Base-by-base conservation (phyloP, 2,113 vertebrate genomes). In the Lanius collurio region DNA sequence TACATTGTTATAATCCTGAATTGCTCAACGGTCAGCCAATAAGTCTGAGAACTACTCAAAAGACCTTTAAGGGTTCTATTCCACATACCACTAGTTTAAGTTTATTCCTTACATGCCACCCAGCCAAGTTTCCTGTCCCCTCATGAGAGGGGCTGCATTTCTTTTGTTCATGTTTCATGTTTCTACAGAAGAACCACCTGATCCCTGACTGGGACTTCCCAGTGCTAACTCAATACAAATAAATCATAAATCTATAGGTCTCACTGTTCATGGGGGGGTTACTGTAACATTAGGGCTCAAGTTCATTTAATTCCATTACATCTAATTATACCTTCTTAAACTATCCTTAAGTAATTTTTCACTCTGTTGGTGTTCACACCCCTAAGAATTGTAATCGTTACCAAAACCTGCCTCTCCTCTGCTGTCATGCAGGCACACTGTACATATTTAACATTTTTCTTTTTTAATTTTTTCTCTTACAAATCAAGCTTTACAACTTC, bases 401-500 rank as follows among this genome's bases (percentile, higher is more conserved):
- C 74, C 82, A 87, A 81, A 93, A 77, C 37, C 31, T 65, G 64
- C 33, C 78, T 84, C 75, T 71, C 17, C 41, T 78, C 75, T 87
- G 39, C 79, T 88, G 56, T 75, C 87, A 87, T 49, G 80, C 85
- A 86, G 55, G 60, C 10, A 4, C 16, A 18, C 15, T 33, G 70
- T 35, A 63, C 22, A 10, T 80, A 91, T 63, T 89, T 77, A 70
- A 68, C 15, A 62, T 86, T 52, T 76, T 75, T 37, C 10, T 44
- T 82, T 76, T 82, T 68, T 18, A 85, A 92, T 39, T 80, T 94
- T 77, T 91, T 68, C 49, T 89, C 47, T 75, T 80, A 83, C 55
- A 89, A 89, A 95, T 87, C 68, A 75, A 71, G 77, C 75, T 75
- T 85, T 80, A 60, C 77, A 91, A 67, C 62, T 92, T 71, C 55